phyloP scores from a whole-genome alignment of 2,113 vertebrate species.

The Catagonus wagneri region DNA sequence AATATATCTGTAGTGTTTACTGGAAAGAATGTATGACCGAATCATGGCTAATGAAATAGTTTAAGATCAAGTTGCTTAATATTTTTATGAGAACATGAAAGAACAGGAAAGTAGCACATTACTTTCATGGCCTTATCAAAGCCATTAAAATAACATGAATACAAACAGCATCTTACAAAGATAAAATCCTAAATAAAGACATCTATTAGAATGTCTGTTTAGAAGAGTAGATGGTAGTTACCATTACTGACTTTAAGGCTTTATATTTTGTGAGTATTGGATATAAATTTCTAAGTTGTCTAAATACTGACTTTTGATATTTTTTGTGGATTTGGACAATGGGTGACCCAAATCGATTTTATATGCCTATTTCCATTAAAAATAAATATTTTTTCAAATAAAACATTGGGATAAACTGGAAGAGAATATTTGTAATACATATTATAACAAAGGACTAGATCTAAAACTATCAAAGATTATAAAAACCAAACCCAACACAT shows the following conservation, averaged over 20 bases:
- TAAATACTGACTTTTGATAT: background rate
- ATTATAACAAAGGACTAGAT: background rate
- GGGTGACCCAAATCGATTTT: background rate
- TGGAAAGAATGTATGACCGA: background rate
- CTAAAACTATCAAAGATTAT: background rate
- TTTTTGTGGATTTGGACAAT: constrained; percentile 6
- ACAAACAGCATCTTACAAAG: background rate
- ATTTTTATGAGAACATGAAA: constrained; percentile 16
- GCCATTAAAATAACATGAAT: background rate
- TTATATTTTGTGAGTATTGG: constrained; percentile 7
- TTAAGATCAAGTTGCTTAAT: constrained; percentile 26
- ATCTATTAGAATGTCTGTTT: background rate
- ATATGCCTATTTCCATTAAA: background rate
- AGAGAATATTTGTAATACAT: background rate
- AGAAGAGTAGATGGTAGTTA: background rate
- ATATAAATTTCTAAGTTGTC: background rate
- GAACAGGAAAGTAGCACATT: background rate
- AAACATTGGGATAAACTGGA: background rate
- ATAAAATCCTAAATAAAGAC: background rate
- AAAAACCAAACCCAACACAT: background rate
- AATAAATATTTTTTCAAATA: background rate
- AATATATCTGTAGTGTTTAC: background rate
- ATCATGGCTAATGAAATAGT: background rate
- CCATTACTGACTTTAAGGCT: background rate
- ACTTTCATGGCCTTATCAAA: constrained; percentile 11